Conservation (phyloP, 2,888 invertebrate species). For the Limnephilus rhombicus region DNA sequence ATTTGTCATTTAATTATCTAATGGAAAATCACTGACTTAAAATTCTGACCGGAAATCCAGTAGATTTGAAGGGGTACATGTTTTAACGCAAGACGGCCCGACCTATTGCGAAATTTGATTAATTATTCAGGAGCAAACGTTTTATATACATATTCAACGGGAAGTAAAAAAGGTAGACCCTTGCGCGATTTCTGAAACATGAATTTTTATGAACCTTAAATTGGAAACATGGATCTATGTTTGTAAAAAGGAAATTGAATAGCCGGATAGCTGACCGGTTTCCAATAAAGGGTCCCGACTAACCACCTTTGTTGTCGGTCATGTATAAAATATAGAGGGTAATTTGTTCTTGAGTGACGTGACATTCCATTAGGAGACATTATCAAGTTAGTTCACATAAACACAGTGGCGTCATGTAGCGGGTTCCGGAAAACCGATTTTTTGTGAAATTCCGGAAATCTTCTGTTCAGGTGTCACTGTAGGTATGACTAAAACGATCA, state of each 20-base stretch:
- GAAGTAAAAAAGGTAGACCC: conserved; percentile 13
- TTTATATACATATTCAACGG: neutral
- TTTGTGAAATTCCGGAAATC: no score
- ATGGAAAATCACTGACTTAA: neutral
- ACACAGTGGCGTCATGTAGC: neutral
- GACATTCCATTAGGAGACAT: neutral
- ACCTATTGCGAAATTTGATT: conserved; percentile 37
- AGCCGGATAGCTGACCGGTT: neutral
- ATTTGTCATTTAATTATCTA: neutral
- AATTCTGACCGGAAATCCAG: conserved; percentile 30
- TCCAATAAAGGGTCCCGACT: neutral
- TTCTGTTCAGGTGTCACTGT: no score
- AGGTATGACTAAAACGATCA: no score
- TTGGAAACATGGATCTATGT: neutral
- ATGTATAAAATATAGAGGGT: neutral
- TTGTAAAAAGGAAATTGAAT: neutral
- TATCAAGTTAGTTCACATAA: neutral
- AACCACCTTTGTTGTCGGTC: neutral
- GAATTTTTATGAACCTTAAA: neutral
- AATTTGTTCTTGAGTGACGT: neutral
- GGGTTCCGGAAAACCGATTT: neutral
- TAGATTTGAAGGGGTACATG: conserved; percentile 57
- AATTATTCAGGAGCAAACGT: conserved; percentile 43
- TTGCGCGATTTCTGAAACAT: neutral
- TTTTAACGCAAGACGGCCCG: conserved; percentile 38